Conservation (phyloP, 2,888 invertebrate genomes). For the Quadriops clusia region DNA sequence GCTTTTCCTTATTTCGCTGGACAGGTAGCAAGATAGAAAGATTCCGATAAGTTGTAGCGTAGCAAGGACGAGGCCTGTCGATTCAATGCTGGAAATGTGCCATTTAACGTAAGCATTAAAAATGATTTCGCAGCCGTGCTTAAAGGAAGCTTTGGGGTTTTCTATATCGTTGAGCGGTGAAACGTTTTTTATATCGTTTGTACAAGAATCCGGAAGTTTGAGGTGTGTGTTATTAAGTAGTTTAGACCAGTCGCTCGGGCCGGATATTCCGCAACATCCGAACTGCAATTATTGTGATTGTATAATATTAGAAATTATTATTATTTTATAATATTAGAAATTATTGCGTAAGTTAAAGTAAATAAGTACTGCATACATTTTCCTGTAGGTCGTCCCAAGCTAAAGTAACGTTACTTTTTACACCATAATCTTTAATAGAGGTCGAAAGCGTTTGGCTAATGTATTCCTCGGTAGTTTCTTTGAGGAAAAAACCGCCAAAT, state of each 20-base stretch:
- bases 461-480: conserved; percentile 51
- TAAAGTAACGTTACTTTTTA: conserved; percentile 42
- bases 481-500: conserved; percentile 65
- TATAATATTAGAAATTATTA: conserved; percentile 1
- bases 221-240: conserved; percentile 27
- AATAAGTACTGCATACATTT: conserved; percentile 49
- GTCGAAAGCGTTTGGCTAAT: conserved; percentile 54
- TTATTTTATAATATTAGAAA: conserved; percentile 6
- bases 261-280: conserved; percentile 58
- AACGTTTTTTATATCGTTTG: no score
- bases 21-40: no score
- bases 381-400: conserved; percentile 73
- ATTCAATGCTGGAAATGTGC: no score
- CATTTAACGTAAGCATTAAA: no score
- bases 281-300: conserved; percentile 41
- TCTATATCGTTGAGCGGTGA: no score
- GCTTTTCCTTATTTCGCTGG: no score
- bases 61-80: no score
- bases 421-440: conserved; percentile 50
- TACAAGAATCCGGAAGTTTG: conserved; percentile 50
- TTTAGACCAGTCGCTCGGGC: conserved; percentile 50
- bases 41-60: no score
- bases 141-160: no score
- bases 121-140: no score
- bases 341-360: conserved; percentile 2